Conservation (phyloP, 2,113 vertebrate species). For the Ailurus styani region DNA sequence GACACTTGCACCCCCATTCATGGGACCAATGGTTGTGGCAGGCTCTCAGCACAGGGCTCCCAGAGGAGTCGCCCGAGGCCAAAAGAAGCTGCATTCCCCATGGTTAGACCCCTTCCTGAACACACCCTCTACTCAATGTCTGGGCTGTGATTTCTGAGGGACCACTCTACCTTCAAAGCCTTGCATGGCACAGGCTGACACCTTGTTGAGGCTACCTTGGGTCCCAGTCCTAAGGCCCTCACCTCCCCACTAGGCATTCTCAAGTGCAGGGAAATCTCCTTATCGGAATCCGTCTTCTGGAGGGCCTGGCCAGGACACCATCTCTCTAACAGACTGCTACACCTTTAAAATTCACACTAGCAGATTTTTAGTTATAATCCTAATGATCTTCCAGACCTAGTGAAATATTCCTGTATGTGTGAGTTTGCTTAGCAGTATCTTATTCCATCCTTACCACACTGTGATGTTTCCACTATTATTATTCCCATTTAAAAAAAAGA, state of each 20-base stretch:
- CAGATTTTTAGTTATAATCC: not conserved
- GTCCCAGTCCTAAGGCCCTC: not conserved
- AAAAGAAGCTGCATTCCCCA: not conserved
- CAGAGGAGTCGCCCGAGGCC: not conserved
- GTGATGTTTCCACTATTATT: not conserved
- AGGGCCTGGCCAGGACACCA: not conserved
- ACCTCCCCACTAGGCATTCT: no score
- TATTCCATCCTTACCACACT: not conserved
- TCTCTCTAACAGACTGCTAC: not conserved
- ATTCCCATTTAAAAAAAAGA: not conserved
- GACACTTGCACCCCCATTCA: rapidly evolving
- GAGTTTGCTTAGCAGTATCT: not conserved
- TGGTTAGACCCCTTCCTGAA: not conserved
- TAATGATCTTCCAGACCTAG: not conserved
- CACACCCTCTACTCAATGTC: not conserved
- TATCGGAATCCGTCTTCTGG: not conserved
- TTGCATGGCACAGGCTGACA: not conserved
- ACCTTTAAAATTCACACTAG: not conserved
- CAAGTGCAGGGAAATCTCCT: no score
- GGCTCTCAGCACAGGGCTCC: not conserved
- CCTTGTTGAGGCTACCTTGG: not conserved
- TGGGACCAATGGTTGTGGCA: not conserved
- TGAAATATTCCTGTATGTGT: not conserved
- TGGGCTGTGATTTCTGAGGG: not conserved
- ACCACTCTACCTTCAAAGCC: not conserved